Conservation (phyloP, 2,113 vertebrate species). For the Tenebrosternarchus preto region DNA sequence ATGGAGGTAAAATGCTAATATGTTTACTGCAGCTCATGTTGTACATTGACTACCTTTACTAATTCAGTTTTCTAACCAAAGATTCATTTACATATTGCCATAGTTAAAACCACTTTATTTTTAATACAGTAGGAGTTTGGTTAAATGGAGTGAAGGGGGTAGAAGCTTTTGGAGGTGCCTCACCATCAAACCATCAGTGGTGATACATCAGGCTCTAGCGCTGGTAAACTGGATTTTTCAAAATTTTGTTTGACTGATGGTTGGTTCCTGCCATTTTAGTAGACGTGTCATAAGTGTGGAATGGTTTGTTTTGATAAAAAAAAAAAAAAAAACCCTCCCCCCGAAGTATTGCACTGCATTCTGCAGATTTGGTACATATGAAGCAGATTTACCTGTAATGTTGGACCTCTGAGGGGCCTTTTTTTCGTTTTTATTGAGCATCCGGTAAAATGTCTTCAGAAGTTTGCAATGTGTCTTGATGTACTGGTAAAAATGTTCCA, state of each 20-base stretch:
- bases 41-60: not conserved
- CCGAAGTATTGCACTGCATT: constrained; percentile 3
- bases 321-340: too few species aligned
- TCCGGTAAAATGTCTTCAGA: not conserved
- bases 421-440: not conserved
- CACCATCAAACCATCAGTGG: constrained; percentile 74
- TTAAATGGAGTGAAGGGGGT: constrained; percentile 55
- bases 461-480: constrained; percentile 4
- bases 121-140: not conserved
- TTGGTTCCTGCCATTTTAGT: constrained; percentile 45
- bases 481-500: not conserved
- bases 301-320: constrained; percentile 6
- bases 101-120: not conserved
- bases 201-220: constrained; percentile 70
- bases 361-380: not conserved
- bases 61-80: not conserved
- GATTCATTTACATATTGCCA: not conserved
- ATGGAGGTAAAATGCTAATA: too few species aligned
- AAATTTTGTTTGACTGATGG: constrained; percentile 71
- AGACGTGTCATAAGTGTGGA: constrained; percentile 38
- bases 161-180: constrained; percentile 57
- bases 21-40: not conserved
- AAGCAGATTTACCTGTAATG: not conserved
- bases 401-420: not conserved
- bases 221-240: constrained; percentile 69